Evolutionary conservation across 2,888 invertebrate species (phyloP).

Genomic region (Stictocephala bisonia): DNA sequence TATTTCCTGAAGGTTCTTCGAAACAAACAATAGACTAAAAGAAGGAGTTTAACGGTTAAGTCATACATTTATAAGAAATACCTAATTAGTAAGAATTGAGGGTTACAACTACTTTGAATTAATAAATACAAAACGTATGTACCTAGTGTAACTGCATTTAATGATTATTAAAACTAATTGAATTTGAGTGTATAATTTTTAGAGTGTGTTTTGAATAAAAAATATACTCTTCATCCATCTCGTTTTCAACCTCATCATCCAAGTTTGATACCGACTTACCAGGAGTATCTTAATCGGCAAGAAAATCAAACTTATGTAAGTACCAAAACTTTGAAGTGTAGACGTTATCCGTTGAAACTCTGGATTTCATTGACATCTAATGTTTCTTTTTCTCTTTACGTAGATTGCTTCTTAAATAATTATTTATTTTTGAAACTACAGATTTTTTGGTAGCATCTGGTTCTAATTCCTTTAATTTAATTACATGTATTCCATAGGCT

Average conservation of each 20-base stretch:
- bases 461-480: no score
- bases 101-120: neutral
- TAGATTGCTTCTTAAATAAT: no score
- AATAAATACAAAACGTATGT: neutral
- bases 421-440: no score
- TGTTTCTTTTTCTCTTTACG: constrained; percentile 13
- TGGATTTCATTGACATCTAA: neutral
- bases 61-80: neutral
- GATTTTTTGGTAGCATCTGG: no score
- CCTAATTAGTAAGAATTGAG: neutral
- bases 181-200: no score
- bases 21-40: constrained; percentile 4
- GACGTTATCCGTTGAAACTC: constrained; percentile 5
- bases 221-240: neutral
- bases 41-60: neutral
- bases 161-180: no score
- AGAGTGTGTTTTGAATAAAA: no score
- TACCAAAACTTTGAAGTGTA: neutral
- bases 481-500: no score
- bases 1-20: no score
- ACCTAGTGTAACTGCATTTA: neutral
- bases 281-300: neutral
- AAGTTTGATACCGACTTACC: neutral
- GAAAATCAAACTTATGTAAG: neutral
- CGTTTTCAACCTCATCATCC: neutral